These are phyloP conservation scores for Scaptodrosophila latifasciaeformis DNA, from an alignment of 2,888 invertebrate genomes.

Conservation along the genomic window DNA sequence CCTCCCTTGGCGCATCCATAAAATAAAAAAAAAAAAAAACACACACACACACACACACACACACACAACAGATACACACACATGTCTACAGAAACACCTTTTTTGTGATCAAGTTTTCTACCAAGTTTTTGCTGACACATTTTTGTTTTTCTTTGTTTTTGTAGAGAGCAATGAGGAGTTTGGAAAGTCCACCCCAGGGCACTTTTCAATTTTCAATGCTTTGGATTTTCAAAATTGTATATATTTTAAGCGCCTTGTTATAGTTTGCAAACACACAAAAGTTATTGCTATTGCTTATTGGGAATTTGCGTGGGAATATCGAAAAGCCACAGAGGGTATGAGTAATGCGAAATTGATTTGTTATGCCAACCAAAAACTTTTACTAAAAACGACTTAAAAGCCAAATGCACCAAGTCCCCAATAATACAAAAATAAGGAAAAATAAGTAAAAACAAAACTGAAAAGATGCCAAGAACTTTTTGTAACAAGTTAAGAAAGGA, in stretches of 20 bases:
- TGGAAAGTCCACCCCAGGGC: constrained; percentile 29
- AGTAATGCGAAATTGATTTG: constrained; percentile 53
- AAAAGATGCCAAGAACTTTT: too few species aligned
- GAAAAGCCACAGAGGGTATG: constrained; percentile 5
- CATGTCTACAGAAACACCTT: neutral
- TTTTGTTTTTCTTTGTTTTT: constrained; percentile 24
- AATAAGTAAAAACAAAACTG: too few species aligned
- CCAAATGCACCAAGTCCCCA: neutral
- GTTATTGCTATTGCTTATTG: constrained; percentile 29
- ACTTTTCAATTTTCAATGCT: constrained; percentile 50
- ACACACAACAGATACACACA: too few species aligned
- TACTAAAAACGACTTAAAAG: neutral
- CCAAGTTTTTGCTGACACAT: constrained; percentile 35
- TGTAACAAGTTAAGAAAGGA: too few species aligned
- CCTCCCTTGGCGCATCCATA: too few species aligned
- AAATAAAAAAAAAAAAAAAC: too few species aligned
- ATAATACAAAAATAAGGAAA: neutral
- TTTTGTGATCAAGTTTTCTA: constrained; percentile 11
- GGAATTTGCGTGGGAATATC: constrained; percentile 23
- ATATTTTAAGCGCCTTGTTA: constrained; percentile 47
- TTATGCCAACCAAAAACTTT: constrained; percentile 33
- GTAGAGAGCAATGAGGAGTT: too few species aligned
- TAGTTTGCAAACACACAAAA: constrained; percentile 44
- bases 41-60: too few species aligned
- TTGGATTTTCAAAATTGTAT: constrained; percentile 22